A percentile compares a stretch with the other conserved stretches of the same genome.
Evolutionary conservation across 2,888 invertebrate species (phyloP).

Genomic region (Oscheius sp.): DNA sequence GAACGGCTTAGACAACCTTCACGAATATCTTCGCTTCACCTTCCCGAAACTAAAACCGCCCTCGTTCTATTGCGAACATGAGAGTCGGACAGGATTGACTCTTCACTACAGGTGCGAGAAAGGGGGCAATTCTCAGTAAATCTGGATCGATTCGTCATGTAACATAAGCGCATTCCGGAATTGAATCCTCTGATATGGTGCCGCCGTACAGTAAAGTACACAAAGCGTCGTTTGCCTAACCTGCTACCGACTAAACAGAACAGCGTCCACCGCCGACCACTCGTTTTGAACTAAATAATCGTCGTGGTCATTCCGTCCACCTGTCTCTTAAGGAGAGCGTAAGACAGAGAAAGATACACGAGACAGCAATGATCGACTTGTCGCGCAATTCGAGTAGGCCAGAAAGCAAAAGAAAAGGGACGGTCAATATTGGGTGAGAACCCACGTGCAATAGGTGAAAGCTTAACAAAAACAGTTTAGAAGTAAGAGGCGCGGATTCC

Average conservation of each 20-base stretch:
- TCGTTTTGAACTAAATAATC: conserved; percentile 22
- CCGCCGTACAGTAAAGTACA: conserved; percentile 29
- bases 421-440: neutral
- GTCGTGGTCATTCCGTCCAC: conserved; percentile 4
- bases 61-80: conserved; percentile 95
- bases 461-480: conserved; percentile 59
- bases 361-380: neutral
- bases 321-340: no score
- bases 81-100: conserved; percentile 88
- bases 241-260: conserved; percentile 29
- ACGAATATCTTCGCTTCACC: conserved; percentile 64
- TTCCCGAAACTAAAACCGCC: conserved; percentile 83
- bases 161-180: conserved; percentile 21
- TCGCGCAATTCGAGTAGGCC: conserved; percentile 3
- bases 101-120: conserved; percentile 81
- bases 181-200: conserved; percentile 19
- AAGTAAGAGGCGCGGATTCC: conserved; percentile 89
- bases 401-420: neutral
- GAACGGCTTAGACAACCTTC: conserved; percentile 68
- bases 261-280: neutral
- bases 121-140: neutral
- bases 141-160: neutral
- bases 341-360: neutral
- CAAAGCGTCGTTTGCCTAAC: conserved; percentile 27
- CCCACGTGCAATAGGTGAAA: neutral